These are phyloP conservation scores for Sapajus apella DNA, from an alignment of 2,113 vertebrate genomes.

Conservation along the genomic window DNA sequence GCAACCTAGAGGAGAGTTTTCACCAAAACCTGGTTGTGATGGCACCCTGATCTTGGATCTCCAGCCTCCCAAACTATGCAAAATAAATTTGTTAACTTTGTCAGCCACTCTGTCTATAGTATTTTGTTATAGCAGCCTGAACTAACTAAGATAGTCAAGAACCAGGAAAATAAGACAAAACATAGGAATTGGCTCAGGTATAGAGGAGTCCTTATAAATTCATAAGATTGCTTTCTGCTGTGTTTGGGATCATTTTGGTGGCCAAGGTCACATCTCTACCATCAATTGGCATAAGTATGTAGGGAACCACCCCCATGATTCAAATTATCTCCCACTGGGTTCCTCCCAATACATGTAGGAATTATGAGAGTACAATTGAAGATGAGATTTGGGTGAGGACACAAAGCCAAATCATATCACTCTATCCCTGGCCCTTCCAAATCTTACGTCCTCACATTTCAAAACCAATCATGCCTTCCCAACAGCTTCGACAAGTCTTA, in stretches of 20 bases:
- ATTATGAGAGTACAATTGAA: too few species aligned
- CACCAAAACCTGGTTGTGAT: background rate
- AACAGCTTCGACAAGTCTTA: too few species aligned
- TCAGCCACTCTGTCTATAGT: background rate
- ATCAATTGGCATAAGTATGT: background rate
- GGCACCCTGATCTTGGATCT: background rate
- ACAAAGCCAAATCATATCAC: too few species aligned
- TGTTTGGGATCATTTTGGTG: background rate
- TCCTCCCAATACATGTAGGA: too few species aligned
- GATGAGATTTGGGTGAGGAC: too few species aligned
- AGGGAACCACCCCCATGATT: too few species aligned
- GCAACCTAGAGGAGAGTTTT: background rate
- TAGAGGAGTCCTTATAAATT: background rate
- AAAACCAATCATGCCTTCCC: too few species aligned
- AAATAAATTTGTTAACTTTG: background rate
- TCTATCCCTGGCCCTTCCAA: too few species aligned
- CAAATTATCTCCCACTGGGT: too few species aligned
- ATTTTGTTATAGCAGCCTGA: background rate
- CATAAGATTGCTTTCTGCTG: background rate
- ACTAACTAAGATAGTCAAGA: background rate
- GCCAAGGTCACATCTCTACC: background rate
- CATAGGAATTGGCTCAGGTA: background rate
- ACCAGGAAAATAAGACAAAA: background rate
- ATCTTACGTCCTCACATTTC: too few species aligned
- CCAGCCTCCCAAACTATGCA: background rate